Evolutionary conservation across 1,140 invertebrate genomes (phyloP).

Genomic region (Paracyclopina nana): DNA sequence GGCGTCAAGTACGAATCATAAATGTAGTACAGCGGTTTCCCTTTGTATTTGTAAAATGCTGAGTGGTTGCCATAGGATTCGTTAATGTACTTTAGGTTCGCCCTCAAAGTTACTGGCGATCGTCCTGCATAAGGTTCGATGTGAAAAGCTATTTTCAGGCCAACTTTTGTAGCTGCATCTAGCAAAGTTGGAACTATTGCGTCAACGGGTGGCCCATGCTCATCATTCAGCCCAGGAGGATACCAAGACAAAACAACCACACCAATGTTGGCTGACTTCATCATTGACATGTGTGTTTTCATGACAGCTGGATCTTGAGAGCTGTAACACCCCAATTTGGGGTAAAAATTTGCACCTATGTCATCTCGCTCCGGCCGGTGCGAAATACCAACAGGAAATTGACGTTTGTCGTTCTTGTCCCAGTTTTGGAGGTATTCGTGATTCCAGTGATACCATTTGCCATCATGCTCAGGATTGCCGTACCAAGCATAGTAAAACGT

Average conservation of each 20-base stretch:
- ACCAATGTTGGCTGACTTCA: constrained; percentile 25
- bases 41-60: constrained; percentile 27
- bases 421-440: constrained; percentile 28
- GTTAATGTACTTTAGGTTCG: constrained; percentile 27
- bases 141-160: constrained; percentile 30
- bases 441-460: constrained; percentile 31
- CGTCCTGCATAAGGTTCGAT: constrained; percentile 31
- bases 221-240: constrained; percentile 24
- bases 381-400: constrained; percentile 22
- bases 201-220: constrained; percentile 25
- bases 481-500: constrained; percentile 35
- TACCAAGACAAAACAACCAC: constrained; percentile 29
- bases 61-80: constrained; percentile 29
- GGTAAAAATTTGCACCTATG: constrained; percentile 31
- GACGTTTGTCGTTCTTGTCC: constrained; percentile 23
- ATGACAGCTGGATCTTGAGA: constrained; percentile 26
- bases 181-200: constrained; percentile 24
- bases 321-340: constrained; percentile 30
- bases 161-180: constrained; percentile 25
- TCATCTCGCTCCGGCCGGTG: constrained; percentile 29
- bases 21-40: constrained; percentile 29
- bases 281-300: constrained; percentile 28
- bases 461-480: constrained; percentile 27
- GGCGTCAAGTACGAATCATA: constrained; percentile 29
- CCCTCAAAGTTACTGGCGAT: constrained; percentile 23